These are phyloP conservation scores for Eupithecia insigniata DNA, from an alignment of 2,888 invertebrate genomes.

Conservation along the genomic window DNA sequence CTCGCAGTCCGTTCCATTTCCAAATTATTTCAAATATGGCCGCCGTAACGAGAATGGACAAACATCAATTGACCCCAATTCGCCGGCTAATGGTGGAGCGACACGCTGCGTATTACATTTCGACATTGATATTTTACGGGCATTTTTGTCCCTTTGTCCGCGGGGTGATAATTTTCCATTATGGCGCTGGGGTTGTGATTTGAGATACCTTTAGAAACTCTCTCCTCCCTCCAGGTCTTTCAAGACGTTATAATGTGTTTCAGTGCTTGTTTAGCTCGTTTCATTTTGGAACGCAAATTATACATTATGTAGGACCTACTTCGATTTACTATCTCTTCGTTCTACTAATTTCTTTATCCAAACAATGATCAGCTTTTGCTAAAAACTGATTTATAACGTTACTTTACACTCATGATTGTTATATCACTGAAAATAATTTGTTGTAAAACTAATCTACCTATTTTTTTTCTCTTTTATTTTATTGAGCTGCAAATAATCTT, in stretches of 20 bases:
- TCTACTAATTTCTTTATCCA: no score
- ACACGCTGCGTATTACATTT: conserved; percentile 47
- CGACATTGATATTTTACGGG: conserved; percentile 43
- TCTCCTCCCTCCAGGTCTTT: conserved; percentile 18
- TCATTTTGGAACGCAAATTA: not conserved
- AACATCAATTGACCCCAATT: conserved; percentile 63
- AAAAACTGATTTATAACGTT: not conserved
- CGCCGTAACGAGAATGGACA: conserved; percentile 51
- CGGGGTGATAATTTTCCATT: conserved; percentile 37
- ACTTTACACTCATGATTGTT: not conserved
- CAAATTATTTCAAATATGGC: conserved; percentile 74
- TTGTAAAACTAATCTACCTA: not conserved
- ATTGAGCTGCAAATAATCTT: no score
- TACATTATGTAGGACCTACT: not conserved
- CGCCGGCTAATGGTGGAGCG: conserved; percentile 46
- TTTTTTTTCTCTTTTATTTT: not conserved
- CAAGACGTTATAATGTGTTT: conserved; percentile 8
- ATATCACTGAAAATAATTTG: not conserved
- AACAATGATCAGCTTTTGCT: not conserved
- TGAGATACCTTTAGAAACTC: conserved; percentile 31
- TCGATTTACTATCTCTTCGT: no score
- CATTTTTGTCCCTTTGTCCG: conserved; percentile 38
- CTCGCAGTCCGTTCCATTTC: conserved; percentile 58
- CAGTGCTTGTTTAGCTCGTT: not conserved
- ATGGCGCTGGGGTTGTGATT: conserved; percentile 34